phyloP scores from a whole-genome alignment of 2,888 invertebrate species.

The Ceriagrion tenellum region DNA sequence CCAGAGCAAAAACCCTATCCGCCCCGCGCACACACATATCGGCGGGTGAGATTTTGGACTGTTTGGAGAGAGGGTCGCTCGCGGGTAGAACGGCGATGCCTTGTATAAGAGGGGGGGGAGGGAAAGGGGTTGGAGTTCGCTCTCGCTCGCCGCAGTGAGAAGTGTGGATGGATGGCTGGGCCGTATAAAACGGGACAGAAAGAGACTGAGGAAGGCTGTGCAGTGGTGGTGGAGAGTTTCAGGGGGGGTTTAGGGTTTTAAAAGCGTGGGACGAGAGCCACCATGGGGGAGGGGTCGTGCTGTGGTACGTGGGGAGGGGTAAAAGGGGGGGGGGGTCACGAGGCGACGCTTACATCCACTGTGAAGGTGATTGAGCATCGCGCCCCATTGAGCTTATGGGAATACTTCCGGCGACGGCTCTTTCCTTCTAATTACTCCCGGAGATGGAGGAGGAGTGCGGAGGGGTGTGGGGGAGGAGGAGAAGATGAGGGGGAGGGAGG shows the following conservation, averaged over 20 bases:
- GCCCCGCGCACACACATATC: background rate
- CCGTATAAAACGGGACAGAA: too few species aligned
- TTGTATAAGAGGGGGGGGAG: too few species aligned
- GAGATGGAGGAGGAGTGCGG: background rate
- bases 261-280: too few species aligned
- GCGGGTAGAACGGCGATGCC: too few species aligned
- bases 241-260: background rate
- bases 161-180: too few species aligned
- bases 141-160: too few species aligned
- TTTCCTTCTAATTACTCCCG: conserved; percentile 41
- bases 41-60: too few species aligned
- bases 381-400: conserved; percentile 57
- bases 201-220: background rate
- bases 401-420: conserved; percentile 47
- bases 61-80: too few species aligned
- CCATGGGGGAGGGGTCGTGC: too few species aligned
- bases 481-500: background rate
- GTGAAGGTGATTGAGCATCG: conserved; percentile 51
- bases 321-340: background rate
- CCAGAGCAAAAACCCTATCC: background rate
- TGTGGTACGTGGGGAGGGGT: too few species aligned
- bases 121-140: too few species aligned
- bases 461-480: background rate
- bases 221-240: background rate
- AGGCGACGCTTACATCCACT: background rate